Base-by-base conservation (phyloP, 2,797 vertebrate species). In the Xenops minutus region DNA sequence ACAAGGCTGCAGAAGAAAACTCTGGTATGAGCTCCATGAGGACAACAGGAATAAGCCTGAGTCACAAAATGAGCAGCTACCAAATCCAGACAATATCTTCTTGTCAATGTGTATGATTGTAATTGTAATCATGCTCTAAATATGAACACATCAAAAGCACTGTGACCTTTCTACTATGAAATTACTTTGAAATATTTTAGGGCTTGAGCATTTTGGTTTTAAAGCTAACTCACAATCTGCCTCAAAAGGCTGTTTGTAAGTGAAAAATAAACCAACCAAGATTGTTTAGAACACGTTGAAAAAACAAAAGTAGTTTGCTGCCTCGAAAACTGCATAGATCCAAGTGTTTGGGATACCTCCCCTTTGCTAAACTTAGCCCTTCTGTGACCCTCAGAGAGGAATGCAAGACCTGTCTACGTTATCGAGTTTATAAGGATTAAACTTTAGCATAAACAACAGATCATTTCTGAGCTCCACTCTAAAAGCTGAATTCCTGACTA, bases 401-500 rank as follows among this genome's bases (percentile, higher is more conserved):
- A 96, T 95, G 92, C 71, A 85, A 76, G 93, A 95, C 90, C 94
- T 92, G 86, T 92, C 94, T 94, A 87, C 1, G 15, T 96, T 96
- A 97, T 93, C 95, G 52, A 92, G 93, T 94, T 94, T 97, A 89
- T 92, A 96, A 51, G 84, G 93, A 95, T 95, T 95, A 94, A 93
- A 93, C 89, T 93, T 89, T 37, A 91, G 92, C 74, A 95, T 89
- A 94, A 96, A 93, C 92, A 96, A 94, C 72, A 52, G 88, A 85
- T 74, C 71, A 54, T 85, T 92, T 71, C 93, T 85, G 93, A 95
- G 93, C 92, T 92, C 87, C 91, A 80, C 67, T 82, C 90, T 32
- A 61, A 87, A 82, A 82, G 93, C 73, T 84, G 85, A 93, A 95
- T 96, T 96, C 94, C 90, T 89, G 71, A 37, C 80, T 77, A 37